Evolutionary conservation across 2,888 invertebrate genomes (phyloP).

Genomic region (Dasysyrphus tricinctus): DNA sequence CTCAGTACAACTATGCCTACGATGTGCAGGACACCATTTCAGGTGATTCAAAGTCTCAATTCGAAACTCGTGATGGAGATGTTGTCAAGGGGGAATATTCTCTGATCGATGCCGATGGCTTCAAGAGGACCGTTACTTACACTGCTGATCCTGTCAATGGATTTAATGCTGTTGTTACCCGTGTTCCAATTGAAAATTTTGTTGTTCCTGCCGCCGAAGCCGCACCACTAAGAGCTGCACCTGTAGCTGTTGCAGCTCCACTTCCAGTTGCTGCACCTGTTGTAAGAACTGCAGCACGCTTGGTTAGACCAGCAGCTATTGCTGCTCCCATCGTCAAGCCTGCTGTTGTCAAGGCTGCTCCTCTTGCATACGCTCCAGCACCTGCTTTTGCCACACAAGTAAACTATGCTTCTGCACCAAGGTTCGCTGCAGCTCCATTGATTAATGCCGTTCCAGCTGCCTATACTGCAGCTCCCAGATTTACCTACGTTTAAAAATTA

Average conservation of each 20-base stretch:
- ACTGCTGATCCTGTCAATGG: slow-evolving; percentile 62
- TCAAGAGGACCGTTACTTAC: slow-evolving; percentile 58
- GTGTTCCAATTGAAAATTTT: slow-evolving; percentile 50
- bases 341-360: slow-evolving; percentile 24
- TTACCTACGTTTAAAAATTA: slow-evolving; percentile 41
- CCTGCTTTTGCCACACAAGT: slow-evolving; percentile 34
- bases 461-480: slow-evolving; percentile 36
- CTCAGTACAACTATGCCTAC: slow-evolving; percentile 63
- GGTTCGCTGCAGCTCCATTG: slow-evolving; percentile 17
- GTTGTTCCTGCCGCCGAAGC: slow-evolving; percentile 38
- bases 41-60: slow-evolving; percentile 61
- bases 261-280: slow-evolving; percentile 18
- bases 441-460: slow-evolving; percentile 17
- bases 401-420: slow-evolving; percentile 22
- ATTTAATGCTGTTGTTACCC: slow-evolving; percentile 63
- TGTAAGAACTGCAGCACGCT: slow-evolving; percentile 35
- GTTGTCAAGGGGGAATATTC: slow-evolving; percentile 64
- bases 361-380: slow-evolving; percentile 19
- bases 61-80: slow-evolving; percentile 60
- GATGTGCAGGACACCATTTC: slow-evolving; percentile 50
- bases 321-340: slow-evolving; percentile 26
- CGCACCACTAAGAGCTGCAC: slow-evolving; percentile 58
- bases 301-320: slow-evolving; percentile 23
- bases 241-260: slow-evolving; percentile 45
- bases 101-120: slow-evolving; percentile 58